Evolutionary conservation across 1,140 invertebrate genomes (phyloP), one percentile per base, ranked within the genome.

Genomic region (Meloidogyne chitwoodi): DNA sequence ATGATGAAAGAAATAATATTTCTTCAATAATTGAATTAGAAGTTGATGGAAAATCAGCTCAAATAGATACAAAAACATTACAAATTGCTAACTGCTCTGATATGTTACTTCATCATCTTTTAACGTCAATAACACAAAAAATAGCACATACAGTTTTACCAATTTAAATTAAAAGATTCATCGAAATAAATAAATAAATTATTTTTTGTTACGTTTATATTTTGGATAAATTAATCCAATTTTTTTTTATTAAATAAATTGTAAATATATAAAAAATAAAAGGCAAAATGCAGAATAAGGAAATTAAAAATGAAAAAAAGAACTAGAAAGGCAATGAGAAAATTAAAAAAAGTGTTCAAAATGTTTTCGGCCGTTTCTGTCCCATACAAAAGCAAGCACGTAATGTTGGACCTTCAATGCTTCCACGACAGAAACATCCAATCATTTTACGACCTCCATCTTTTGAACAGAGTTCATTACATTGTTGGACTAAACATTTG

Each of bases 31-130:
- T 79, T 24, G 27, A 64, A 27, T 4, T 79, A 27, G 44, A 75
- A 41, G 62, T 80, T 14, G 79, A 80, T 26, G 79, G 79, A 5
- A 80, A 80, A 64, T 69, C 24, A 24, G 79, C 79, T 27, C 41
- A 38, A 31, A 81, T 80, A 29, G 78, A 80, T 26, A 44, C 66
- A 56, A 48, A 76, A 27, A 80, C 56, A 64, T 56, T 80, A 64
- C 79, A 80, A 26, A 75, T 80, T 22, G 48, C 69, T 10, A 61
- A 73, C 12, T 80, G 79, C 44, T 63, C 41, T 27, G 79, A 80
- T 68, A 75, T 78, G 24, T 75, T 80, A 12, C 64, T 80, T 22
- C 79, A 80, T 16, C 79, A 80, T 26, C 48, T 80, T n/a, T 31
- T 80, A 12, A 27, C 44, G 6, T 81, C 79, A 10, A 26, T 79